Evolutionary conservation across 1,140 invertebrate genomes (phyloP).

Genomic region (Pygmarrhopalites habei): DNA sequence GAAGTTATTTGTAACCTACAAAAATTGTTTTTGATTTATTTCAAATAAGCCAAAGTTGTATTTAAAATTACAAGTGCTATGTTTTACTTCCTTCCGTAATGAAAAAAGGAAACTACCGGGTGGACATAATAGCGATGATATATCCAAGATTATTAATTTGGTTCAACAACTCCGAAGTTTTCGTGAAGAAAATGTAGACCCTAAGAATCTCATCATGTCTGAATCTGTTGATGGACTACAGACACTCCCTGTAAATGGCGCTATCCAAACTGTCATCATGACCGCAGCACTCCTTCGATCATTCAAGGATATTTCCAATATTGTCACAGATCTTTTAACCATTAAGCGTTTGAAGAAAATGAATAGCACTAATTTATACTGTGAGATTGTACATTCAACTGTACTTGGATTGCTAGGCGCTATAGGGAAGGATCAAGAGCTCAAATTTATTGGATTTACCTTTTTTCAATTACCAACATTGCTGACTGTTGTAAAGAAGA

Average conservation of each 20-base stretch:
- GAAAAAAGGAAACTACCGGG: no score
- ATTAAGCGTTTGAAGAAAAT: conserved; percentile 58
- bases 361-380: conserved; percentile 55
- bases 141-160: no score
- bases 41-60: not conserved
- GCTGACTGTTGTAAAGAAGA: conserved; percentile 23
- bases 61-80: no score
- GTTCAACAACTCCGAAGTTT: conserved; percentile 25
- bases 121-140: no score
- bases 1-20: not conserved
- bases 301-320: conserved; percentile 56
- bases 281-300: conserved; percentile 30
- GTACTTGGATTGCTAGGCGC: conserved; percentile 79
- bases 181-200: conserved; percentile 1
- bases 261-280: conserved; percentile 34
- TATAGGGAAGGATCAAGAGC: conserved; percentile 65
- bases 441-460: conserved; percentile 86
- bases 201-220: conserved; percentile 4
- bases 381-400: conserved; percentile 80
- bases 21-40: not conserved
- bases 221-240: conserved; percentile 19
- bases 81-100: no score
- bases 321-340: conserved; percentile 72
- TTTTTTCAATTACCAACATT: conserved; percentile 73
- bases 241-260: conserved; percentile 17